Conservation (phyloP, 1,140 invertebrate genomes). For the Coboldia fuscipes region DNA sequence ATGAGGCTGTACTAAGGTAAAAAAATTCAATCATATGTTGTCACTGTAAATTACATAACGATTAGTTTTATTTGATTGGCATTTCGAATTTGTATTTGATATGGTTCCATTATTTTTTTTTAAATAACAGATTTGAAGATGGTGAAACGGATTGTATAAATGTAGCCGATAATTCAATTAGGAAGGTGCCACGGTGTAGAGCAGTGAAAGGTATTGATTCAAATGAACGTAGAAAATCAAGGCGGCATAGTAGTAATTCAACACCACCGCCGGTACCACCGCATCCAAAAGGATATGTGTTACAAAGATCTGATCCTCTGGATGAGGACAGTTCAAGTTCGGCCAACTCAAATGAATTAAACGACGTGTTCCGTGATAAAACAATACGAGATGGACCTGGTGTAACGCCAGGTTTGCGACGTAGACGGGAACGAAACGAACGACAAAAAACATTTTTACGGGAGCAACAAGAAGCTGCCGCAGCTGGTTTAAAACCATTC, state of each 20-base stretch:
- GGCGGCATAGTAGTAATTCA: slow-evolving; percentile 46
- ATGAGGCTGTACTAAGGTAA: slow-evolving; percentile 79
- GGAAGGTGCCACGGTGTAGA: slow-evolving; percentile 49
- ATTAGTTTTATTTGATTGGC: too few species aligned
- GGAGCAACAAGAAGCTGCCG: slow-evolving; percentile 50
- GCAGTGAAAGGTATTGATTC: slow-evolving; percentile 25
- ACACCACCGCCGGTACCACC: slow-evolving; percentile 25
- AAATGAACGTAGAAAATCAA: slow-evolving; percentile 48
- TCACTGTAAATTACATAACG: too few species aligned
- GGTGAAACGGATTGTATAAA: slow-evolving; percentile 19
- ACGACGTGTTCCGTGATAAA: slow-evolving; percentile 14
- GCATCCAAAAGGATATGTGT: slow-evolving; percentile 8
- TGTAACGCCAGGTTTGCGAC: slow-evolving; percentile 49
- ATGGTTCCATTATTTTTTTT: too few species aligned
- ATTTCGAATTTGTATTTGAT: too few species aligned
- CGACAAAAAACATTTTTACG: slow-evolving; percentile 58
- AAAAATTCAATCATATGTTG: slow-evolving; percentile 17
- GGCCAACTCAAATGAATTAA: slow-evolving; percentile 16
- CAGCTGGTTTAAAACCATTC: slow-evolving; percentile 25
- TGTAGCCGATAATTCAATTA: slow-evolving; percentile 54
- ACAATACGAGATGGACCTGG: slow-evolving; percentile 24
- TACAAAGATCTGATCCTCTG: slow-evolving; percentile 6
- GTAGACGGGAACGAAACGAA: slow-evolving; percentile 52
- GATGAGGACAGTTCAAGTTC: slow-evolving; percentile 22
- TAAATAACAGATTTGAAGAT: slow-evolving; percentile 15